Conservation (phyloP, 2,888 invertebrate genomes). For the Pelosia muscerda region DNA sequence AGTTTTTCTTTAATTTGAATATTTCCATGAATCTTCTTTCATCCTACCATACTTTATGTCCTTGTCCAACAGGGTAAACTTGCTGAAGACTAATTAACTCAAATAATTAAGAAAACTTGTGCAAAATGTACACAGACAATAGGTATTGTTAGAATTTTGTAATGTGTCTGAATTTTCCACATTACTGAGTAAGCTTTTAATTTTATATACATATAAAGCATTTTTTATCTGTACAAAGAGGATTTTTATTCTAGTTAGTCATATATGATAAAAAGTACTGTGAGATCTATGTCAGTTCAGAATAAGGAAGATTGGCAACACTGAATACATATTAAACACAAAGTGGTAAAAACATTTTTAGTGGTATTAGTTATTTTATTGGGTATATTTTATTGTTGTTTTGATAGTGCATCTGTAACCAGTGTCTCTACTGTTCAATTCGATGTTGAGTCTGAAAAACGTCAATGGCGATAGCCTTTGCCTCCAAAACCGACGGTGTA, state of each 20-base stretch:
- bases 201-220: not conserved
- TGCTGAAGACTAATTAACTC: constrained; percentile 12
- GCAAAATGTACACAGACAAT: constrained; percentile 9
- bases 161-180: constrained; percentile 9
- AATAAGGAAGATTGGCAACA: not conserved
- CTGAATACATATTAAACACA: not conserved
- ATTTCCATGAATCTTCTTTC: too few species aligned
- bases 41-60: not conserved
- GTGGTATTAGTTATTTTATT: too few species aligned
- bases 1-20: too few species aligned
- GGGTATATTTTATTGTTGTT: not conserved
- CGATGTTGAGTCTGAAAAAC: not conserved
- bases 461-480: not conserved
- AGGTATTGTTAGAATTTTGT: constrained; percentile 14
- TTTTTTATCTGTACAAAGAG: not conserved
- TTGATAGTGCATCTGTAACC: not conserved
- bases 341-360: too few species aligned
- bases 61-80: not conserved
- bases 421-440: not conserved
- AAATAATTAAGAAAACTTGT: constrained; percentile 17
- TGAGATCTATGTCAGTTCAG: not conserved
- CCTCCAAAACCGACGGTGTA: not conserved
- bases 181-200: not conserved
- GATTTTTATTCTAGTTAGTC: not conserved
- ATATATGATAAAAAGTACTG: not conserved